These are phyloP conservation scores for Ichneumoninae sp. DNA, from an alignment of 2,888 invertebrate genomes.

Conservation along the genomic window DNA sequence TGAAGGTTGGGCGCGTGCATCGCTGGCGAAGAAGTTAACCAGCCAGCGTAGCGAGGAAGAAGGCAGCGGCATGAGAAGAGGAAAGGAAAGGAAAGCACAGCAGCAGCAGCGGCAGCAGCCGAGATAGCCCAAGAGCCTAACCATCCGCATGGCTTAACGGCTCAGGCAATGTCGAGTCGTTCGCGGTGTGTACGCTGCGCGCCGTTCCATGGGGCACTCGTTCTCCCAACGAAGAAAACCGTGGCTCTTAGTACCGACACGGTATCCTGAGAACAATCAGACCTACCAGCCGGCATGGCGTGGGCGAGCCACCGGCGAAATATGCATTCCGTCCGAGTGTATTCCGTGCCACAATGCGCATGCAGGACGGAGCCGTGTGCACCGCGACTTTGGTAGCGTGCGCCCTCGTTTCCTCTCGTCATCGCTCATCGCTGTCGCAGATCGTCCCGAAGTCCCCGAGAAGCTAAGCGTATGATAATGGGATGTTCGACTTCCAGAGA, in stretches of 20 bases:
- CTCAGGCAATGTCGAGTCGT: slow-evolving; percentile 42
- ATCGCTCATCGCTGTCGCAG: not conserved
- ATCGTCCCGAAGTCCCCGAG: not conserved
- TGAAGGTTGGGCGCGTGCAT: slow-evolving; percentile 79
- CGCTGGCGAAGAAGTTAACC: slow-evolving; percentile 72
- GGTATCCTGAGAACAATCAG: slow-evolving; percentile 82
- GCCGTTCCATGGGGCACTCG: slow-evolving; percentile 17
- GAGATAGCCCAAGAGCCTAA: slow-evolving; percentile 15
- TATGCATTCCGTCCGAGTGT: slow-evolving; percentile 75
- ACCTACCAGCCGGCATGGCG: slow-evolving; percentile 79
- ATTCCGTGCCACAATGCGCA: slow-evolving; percentile 9
- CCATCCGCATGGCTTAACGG: slow-evolving; percentile 36
- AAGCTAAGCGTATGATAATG: not conserved
- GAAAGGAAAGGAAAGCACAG: slow-evolving; percentile 39
- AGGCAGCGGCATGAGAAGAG: slow-evolving; percentile 11
- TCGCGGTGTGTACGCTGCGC: slow-evolving; percentile 8
- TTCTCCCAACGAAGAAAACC: slow-evolving; percentile 37
- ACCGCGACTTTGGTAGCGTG: slow-evolving; percentile 25
- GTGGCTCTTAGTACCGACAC: slow-evolving; percentile 41
- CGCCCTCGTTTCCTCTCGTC: slow-evolving; percentile 34
- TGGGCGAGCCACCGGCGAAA: slow-evolving; percentile 79
- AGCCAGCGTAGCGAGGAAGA: slow-evolving; percentile 60
- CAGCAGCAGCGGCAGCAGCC: slow-evolving; percentile 29
- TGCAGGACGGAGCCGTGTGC: not conserved
- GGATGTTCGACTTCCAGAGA: not conserved